These are phyloP conservation scores for Meiosimyza decipiens DNA, from an alignment of 2,888 invertebrate genomes.

Conservation along the genomic window DNA sequence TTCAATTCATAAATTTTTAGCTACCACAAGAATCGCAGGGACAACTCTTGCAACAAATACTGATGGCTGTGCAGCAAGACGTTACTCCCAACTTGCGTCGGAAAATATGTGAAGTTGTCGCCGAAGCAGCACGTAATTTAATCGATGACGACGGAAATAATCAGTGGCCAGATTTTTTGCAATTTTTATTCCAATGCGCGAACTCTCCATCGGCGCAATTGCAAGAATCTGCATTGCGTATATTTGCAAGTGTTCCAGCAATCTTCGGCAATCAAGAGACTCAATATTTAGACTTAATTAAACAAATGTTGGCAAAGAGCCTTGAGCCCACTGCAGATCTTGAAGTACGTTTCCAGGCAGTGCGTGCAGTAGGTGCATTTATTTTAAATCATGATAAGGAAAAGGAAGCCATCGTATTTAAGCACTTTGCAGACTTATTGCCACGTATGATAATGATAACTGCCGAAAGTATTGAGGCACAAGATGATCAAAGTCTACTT, in stretches of 20 bases:
- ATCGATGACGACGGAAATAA: conserved; percentile 96
- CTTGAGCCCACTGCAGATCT: conserved; percentile 78
- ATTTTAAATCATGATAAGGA: conserved; percentile 85
- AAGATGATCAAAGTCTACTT: conserved; percentile 89
- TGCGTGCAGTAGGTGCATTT: conserved; percentile 87
- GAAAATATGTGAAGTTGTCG: conserved; percentile 94
- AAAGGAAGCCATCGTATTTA: conserved; percentile 89
- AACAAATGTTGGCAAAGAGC: conserved; percentile 91
- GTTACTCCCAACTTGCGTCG: conserved; percentile 82
- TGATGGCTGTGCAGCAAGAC: conserved; percentile 86
- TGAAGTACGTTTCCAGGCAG: conserved; percentile 84
- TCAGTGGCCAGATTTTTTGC: conserved; percentile 95
- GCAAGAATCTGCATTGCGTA: conserved; percentile 92
- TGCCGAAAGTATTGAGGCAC: conserved; percentile 83
- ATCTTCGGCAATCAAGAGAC: conserved; percentile 96
- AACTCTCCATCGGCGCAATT: conserved; percentile 83
- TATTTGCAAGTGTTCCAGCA: conserved; percentile 97
- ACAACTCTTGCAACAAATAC: conserved; percentile 87
- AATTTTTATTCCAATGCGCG: conserved; percentile 95
- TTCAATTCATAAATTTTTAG: conserved; percentile 56
- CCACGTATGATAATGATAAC: conserved; percentile 79
- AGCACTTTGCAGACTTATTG: conserved; percentile 87
- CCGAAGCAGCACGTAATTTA: conserved; percentile 94
- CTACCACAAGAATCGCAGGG: conserved; percentile 84
- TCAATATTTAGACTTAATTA: conserved; percentile 91